Conservation (phyloP, 2,888 invertebrate species). For the Drosophila neotestacea region DNA sequence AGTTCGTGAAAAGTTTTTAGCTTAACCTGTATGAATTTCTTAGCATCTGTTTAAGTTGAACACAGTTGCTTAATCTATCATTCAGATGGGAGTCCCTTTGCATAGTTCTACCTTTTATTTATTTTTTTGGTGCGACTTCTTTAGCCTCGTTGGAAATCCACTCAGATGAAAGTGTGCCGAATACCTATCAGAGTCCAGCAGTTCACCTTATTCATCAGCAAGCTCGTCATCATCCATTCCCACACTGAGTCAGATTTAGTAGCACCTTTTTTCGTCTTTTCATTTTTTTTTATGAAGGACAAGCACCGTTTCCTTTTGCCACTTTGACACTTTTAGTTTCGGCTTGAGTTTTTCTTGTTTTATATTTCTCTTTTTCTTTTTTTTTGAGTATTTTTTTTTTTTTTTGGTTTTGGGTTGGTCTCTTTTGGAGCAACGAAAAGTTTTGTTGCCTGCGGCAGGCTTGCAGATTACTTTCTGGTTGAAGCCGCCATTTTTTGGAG, state of each 20-base stretch:
- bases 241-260: slow-evolving; percentile 56
- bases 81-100: slow-evolving; percentile 21
- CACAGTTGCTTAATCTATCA: slow-evolving; percentile 47
- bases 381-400: slow-evolving; percentile 5
- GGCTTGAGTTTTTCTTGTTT: slow-evolving; percentile 44
- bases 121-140: slow-evolving; percentile 6
- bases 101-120: slow-evolving; percentile 33
- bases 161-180: slow-evolving; percentile 11
- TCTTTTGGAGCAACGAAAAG: slow-evolving; percentile 50
- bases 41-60: slow-evolving; percentile 33
- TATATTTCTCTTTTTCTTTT: slow-evolving; percentile 27
- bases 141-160: slow-evolving; percentile 33
- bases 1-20: slow-evolving; percentile 26
- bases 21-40: slow-evolving; percentile 35
- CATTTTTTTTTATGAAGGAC: slow-evolving; percentile 15
- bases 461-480: slow-evolving; percentile 72
- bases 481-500: slow-evolving; percentile 44
- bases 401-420: slow-evolving; percentile 23
- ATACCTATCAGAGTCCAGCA: slow-evolving; percentile 17
- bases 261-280: slow-evolving; percentile 38
- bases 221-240: slow-evolving; percentile 42
- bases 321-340: slow-evolving; percentile 78
- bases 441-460: slow-evolving; percentile 71
- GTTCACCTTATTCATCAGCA: slow-evolving; percentile 24
- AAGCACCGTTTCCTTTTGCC: slow-evolving; percentile 59